Percentiles rank a stretch among this genome's conserved stretches.
These are phyloP conservation scores for Syrphus vitripennis DNA, from an alignment of 2,888 invertebrate species.

Conservation along the genomic window DNA sequence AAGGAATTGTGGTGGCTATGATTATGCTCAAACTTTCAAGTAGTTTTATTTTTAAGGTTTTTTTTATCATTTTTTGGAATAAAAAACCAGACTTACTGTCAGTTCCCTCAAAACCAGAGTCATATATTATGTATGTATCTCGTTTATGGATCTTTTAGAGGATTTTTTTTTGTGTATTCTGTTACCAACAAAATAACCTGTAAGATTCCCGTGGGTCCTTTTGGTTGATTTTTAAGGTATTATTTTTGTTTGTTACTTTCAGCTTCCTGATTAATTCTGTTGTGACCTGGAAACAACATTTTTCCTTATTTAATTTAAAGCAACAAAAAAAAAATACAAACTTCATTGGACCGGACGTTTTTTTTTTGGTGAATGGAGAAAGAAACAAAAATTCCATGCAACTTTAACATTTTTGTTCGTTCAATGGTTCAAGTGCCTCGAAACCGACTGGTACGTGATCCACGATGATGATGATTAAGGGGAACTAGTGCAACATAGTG, in stretches of 20 bases:
- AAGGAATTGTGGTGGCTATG: constrained; percentile 14
- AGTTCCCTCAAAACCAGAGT: neutral
- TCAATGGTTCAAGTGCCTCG: neutral
- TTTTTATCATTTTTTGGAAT: neutral
- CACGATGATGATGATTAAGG: neutral
- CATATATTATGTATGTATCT: neutral
- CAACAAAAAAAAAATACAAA: neutral
- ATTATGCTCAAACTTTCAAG: constrained; percentile 21
- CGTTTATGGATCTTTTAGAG: neutral
- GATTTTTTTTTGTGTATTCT: neutral
- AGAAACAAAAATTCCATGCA: constrained; percentile 4
- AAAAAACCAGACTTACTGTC: neutral
- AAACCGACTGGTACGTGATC: constrained; percentile 9
- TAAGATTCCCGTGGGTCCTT: neutral
- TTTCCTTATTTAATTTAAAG: neutral
- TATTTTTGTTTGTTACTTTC: neutral
- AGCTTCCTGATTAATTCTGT: constrained; percentile 1
- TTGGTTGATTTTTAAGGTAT: neutral
- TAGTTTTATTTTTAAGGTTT: neutral
- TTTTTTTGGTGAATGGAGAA: constrained; percentile 6
- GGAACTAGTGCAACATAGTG: constrained; percentile 4
- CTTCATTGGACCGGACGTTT: neutral
- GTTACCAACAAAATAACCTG: neutral
- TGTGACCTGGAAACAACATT: constrained; percentile 14
- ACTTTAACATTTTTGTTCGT: neutral